These are phyloP conservation scores for Octodon degus DNA, from an alignment of 2,113 vertebrate species.

Conservation along the genomic window DNA sequence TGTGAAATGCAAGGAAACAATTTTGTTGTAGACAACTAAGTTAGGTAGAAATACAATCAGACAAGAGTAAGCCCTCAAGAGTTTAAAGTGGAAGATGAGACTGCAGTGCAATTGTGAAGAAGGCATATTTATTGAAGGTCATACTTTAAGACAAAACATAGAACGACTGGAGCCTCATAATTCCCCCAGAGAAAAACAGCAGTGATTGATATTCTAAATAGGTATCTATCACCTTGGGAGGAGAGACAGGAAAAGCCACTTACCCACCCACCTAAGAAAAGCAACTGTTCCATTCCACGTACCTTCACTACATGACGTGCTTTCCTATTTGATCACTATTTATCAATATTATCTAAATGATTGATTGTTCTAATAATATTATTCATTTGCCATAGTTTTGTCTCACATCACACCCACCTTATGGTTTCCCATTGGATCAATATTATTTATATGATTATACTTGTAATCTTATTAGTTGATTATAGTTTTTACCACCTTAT, in stretches of 20 bases:
- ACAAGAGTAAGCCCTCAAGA: not conserved
- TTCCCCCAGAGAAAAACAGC: not conserved
- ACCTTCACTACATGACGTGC: not conserved
- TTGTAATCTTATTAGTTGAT: not conserved
- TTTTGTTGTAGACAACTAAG: not conserved
- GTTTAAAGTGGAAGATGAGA: not conserved
- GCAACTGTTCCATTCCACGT: not conserved
- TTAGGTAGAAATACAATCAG: not conserved
- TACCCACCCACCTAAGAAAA: not conserved
- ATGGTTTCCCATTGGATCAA: not conserved
- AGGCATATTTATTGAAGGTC: not conserved
- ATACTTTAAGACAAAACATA: not conserved
- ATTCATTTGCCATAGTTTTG: not conserved
- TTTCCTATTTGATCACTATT: not conserved
- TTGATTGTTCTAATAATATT: not conserved
- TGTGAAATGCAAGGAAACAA: not conserved
- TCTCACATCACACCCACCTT: not conserved
- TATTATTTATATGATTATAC: not conserved
- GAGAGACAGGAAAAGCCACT: not conserved
- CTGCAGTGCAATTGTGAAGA: not conserved
- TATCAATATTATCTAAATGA: not conserved
- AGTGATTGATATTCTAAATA: not conserved
- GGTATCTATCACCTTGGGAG: not conserved
- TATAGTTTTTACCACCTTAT: not conserved
- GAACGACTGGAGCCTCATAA: not conserved